Base-by-base conservation (phyloP, 2,888 invertebrate genomes). In the Polydesmus complanatus region DNA sequence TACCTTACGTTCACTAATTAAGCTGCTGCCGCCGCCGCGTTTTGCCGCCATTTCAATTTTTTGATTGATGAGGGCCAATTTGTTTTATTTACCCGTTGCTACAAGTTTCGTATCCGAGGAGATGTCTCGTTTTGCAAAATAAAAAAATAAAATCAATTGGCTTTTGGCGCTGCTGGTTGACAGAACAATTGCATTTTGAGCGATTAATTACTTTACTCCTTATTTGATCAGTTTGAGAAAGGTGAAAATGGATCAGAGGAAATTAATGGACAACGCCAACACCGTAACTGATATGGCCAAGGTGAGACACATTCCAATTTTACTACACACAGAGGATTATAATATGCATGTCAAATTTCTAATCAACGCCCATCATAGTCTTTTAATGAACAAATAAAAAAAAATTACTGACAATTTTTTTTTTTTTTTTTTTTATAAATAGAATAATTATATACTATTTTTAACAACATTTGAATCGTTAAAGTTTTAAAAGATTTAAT, bases 251-350 rank as follows among this genome's bases (percentile, higher is more conserved):
- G 97, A 97, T 80, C 97, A 98, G 80, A 83, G 98, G 74, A 98
- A 98, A 79, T 79, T 98, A 70, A 93, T 94, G 86, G 98, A 98
- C 76, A 97, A 97, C 74, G 94, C 96, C 68, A 96, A 95, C 73
- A 97, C 97, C 63, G 89, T 98, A 75, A 95, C 96, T 63, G 98
- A 98, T 75, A 96, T 98, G 91, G 97, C 97, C 70, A 98, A 98
- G 86, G 97, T 97, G 83, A 79, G 77, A 75, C 3, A 1, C 8
- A 8, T 37, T 37, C 37, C n/a, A n/a, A n/a, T n/a, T n/a, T n/a
- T n/a, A n/a, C n/a, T n/a, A n/a, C n/a, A n/a, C n/a, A n/a, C n/a
- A n/a, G n/a, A n/a, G n/a, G n/a, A n/a, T n/a, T n/a, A n/a, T n/a
- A n/a, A n/a, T n/a, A n/a, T n/a, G n/a, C 18, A 48, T 48, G 11